Percentiles rank a stretch among this genome's conserved stretches.
These are phyloP conservation scores for Pristionchus pacificus DNA, from an alignment of 1,140 invertebrate genomes.

Conservation along the genomic window DNA sequence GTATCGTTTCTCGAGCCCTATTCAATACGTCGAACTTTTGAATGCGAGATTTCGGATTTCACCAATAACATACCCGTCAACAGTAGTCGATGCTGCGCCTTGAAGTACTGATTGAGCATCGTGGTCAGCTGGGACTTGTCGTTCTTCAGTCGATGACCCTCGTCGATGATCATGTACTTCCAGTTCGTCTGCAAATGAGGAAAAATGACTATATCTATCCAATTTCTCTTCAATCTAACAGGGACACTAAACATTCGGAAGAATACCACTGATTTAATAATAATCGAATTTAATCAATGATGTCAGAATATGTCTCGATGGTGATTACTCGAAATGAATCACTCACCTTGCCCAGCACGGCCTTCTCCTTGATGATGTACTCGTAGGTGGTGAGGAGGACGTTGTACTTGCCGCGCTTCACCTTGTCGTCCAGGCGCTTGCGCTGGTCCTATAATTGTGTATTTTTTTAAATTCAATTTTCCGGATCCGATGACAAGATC, in stretches of 20 bases:
- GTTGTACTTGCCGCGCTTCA: conserved; percentile 89
- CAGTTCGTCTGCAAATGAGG: not conserved
- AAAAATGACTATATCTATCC: no score
- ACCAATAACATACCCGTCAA: no score
- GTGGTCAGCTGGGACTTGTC: conserved; percentile 97
- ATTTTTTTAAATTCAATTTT: conserved; percentile 13
- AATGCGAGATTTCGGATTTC: no score
- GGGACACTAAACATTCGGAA: no score
- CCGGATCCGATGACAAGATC: conserved; percentile 2
- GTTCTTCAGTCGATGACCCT: conserved; percentile 99
- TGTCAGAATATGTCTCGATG: no score
- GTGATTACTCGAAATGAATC: conserved; percentile 6
- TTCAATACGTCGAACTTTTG: no score
- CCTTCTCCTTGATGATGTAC: conserved; percentile 96
- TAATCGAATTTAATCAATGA: no score
- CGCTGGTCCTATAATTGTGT: no score
- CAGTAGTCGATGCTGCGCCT: conserved; percentile 84
- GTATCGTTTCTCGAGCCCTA: no score
- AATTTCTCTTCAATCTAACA: no score
- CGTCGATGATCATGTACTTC: conserved; percentile 92
- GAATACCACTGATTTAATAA: no score
- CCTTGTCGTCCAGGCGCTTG: conserved; percentile 76
- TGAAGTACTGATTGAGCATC: conserved; percentile 73
- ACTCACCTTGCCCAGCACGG: conserved; percentile 83
- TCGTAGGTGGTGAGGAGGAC: conserved; percentile 96